Evolutionary conservation across 2,113 vertebrate species (phyloP).

Genomic region (Desmodus rotundus): DNA sequence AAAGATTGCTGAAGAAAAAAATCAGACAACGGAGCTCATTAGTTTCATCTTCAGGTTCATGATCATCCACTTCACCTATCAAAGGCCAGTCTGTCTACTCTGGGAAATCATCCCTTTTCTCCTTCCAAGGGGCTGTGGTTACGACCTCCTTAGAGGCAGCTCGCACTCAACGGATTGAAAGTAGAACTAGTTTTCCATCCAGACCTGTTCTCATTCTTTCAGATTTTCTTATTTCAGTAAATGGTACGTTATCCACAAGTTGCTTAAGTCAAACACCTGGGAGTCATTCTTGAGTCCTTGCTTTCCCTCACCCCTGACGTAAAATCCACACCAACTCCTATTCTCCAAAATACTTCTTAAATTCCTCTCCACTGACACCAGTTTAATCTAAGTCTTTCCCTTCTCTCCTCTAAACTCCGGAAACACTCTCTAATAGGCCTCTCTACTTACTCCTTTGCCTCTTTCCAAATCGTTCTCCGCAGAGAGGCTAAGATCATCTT

Average conservation of each 20-base stretch:
- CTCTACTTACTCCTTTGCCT: neutral
- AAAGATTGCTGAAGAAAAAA: constrained; percentile 2
- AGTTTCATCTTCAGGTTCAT: neutral
- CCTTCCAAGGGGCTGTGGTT: neutral
- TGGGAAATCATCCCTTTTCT: neutral
- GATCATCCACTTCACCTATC: neutral
- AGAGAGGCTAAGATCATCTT: neutral
- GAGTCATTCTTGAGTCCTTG: neutral
- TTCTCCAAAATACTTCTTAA: neutral
- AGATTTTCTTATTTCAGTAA: neutral
- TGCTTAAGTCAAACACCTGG: neutral
- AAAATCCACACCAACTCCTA: neutral
- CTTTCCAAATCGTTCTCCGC: constrained; percentile 13
- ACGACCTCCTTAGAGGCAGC: neutral
- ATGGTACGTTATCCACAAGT: neutral
- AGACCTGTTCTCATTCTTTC: neutral
- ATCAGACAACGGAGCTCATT: neutral
- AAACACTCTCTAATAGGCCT: neutral
- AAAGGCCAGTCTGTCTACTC: neutral
- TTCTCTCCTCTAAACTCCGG: neutral
- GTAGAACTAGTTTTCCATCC: neutral
- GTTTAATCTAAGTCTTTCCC: neutral
- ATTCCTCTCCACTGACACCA: neutral
- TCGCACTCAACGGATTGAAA: neutral
- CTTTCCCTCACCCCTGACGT: neutral